Conservation (phyloP, 2,113 vertebrate species). For the Ceyx melanurus region DNA sequence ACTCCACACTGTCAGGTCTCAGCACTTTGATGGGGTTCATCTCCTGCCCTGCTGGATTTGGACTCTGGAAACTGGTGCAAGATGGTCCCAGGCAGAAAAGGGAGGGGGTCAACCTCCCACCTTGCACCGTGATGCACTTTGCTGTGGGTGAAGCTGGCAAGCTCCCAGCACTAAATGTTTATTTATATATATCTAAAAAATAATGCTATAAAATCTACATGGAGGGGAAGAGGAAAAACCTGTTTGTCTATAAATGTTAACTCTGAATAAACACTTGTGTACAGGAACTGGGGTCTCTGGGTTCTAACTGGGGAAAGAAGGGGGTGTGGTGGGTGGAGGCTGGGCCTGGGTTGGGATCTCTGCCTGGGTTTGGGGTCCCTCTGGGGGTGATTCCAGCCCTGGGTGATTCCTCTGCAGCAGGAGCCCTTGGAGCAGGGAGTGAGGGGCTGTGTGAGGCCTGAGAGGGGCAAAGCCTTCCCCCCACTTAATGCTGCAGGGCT, state of each 20-base stretch:
- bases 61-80: not conserved
- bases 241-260: not conserved
- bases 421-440: not conserved
- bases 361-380: not conserved
- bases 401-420: not conserved
- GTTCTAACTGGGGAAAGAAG: not conserved
- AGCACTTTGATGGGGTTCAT: conserved; percentile 28
- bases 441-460: not conserved
- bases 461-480: not conserved
- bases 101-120: not conserved
- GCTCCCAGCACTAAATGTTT: conserved; percentile 48
- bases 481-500: not conserved
- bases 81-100: conserved; percentile 4
- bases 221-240: not conserved
- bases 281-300: not conserved
- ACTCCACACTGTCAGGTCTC: not conserved
- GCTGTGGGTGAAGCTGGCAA: conserved; percentile 22
- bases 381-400: not conserved
- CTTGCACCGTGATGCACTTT: conserved; percentile 57
- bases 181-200: conserved; percentile 39
- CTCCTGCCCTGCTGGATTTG: conserved; percentile 39
- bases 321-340: not conserved
- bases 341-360: not conserved
- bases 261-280: conserved; percentile 26
- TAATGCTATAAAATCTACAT: not conserved